Evolutionary conservation across 2,888 invertebrate genomes (phyloP).

Genomic region (Clitarchus hookeri): DNA sequence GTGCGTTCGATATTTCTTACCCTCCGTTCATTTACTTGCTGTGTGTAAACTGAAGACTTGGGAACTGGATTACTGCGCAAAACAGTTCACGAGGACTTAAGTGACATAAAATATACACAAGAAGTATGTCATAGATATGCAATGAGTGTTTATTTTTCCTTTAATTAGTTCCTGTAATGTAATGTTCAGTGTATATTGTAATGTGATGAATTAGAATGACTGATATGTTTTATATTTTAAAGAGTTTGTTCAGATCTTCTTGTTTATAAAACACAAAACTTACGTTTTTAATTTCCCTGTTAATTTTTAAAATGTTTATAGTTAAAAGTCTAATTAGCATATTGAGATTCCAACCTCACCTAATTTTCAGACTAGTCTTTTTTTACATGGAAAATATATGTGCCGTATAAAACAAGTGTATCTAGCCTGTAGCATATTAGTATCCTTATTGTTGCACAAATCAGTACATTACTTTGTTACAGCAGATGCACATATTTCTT

Average conservation of each 20-base stretch:
- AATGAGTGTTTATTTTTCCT: constrained; percentile 7
- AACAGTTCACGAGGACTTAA: too few species aligned
- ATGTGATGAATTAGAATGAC: not conserved
- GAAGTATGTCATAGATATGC: not conserved
- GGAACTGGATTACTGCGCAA: too few species aligned
- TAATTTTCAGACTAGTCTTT: too few species aligned
- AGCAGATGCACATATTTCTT: not conserved
- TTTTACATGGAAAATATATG: not conserved
- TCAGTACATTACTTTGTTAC: too few species aligned
- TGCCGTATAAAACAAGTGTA: not conserved
- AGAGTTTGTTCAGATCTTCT: not conserved
- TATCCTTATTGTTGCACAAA: too few species aligned
- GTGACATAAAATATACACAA: too few species aligned
- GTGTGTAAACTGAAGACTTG: too few species aligned
- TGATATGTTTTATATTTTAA: not conserved
- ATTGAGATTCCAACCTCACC: not conserved
- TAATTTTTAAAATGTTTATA: constrained; percentile 8
- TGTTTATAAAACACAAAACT: not conserved
- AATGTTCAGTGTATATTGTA: not conserved
- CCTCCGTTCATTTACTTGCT: too few species aligned
- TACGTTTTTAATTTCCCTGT: not conserved
- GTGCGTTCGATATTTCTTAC: too few species aligned
- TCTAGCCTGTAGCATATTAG: too few species aligned
- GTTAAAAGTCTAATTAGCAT: not conserved
- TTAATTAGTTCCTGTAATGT: constrained; percentile 14